Percentiles rank a stretch among this genome's conserved stretches.
phyloP scores from a whole-genome alignment of 2,888 invertebrate genomes.

The Melanostoma scalare region DNA sequence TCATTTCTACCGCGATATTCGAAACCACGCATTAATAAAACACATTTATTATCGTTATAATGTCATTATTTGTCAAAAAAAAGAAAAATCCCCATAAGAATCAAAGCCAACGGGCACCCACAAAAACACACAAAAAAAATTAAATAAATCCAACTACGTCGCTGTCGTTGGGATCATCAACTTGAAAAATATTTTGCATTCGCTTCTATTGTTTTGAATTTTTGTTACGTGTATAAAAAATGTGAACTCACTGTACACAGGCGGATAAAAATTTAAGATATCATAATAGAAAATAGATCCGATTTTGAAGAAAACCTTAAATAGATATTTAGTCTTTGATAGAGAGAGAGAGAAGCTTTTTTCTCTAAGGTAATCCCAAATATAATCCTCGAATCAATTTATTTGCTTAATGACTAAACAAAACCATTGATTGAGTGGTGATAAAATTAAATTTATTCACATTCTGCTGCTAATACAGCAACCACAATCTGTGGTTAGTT shows the following conservation, averaged over 20 bases:
- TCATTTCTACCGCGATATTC: slow-evolving; percentile 1
- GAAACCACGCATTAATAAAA: slow-evolving; percentile 61
- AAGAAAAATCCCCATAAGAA: slow-evolving; percentile 26
- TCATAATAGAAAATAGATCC: too few species aligned
- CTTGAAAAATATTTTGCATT: not conserved
- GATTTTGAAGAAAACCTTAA: too few species aligned
- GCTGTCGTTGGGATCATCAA: slow-evolving; percentile 6
- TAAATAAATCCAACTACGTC: not conserved
- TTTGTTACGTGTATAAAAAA: too few species aligned
- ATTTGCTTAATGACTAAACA: not conserved
- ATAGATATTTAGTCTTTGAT: too few species aligned
- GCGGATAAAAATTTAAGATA: too few species aligned
- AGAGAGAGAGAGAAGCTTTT: too few species aligned
- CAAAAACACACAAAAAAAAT: slow-evolving; percentile 8
- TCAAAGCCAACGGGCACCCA: slow-evolving; percentile 29
- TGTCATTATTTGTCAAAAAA: slow-evolving; percentile 67
- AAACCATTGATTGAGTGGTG: slow-evolving; percentile 46
- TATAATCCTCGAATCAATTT: not conserved
- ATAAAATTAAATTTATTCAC: slow-evolving; percentile 63
- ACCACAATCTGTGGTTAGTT: slow-evolving; percentile 34
- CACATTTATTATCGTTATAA: slow-evolving; percentile 67
- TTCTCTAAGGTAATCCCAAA: too few species aligned
- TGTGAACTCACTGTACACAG: too few species aligned
- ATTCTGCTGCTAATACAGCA: slow-evolving; percentile 40
- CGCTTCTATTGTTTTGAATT: slow-evolving; percentile 34